Base-by-base conservation (phyloP, 2,113 vertebrate genomes). In the Anolis carolinensis region DNA sequence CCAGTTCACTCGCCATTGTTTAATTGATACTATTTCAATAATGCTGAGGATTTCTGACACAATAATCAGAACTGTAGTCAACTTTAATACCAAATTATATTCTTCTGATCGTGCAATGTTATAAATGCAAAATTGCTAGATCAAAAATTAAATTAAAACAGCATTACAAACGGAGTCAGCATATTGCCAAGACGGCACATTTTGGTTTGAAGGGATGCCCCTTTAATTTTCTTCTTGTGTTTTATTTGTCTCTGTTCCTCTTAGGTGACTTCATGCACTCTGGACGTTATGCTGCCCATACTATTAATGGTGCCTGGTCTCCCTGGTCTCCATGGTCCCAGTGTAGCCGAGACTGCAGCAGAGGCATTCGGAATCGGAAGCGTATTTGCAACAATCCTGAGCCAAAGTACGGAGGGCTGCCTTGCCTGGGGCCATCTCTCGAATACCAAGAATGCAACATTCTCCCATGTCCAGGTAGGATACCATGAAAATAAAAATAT, bases 381-480 rank as follows among this genome's bases (percentile, higher is more conserved):
- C 97, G 98, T 0, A 96, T 97, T 36, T 99, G 98, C 95, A 98
- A 96, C 90, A 99, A 97, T 83, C 98, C 98, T 0, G 98, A 99
- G 92, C 98, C 98, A 86, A 98, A 97, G 86, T 97, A 97, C 0
- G 98, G 98, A 7, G 98, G 98, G 10, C 93, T 98, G 91, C 96
- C 97, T 32, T 99, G 98, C 92, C 91, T 97, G 0, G 98, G 98
- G 3, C 94, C 98, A 0, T 96, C 98, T 1, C 95, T 98, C 76
- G 98, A 99, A 85, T 99, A 98, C 89, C 98, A 99, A 91, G 98
- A 99, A 89, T 99, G 98, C 91, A 99, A 99, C 94, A 96, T 98
- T 84, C 95, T 98, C 36, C 98, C 98, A 50, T 99, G 98, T 91
- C 98, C 98, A 94, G 98, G 98, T 99, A 92, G 95, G 95, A 70